Base-by-base conservation (phyloP, 2,888 invertebrate species). In the Phaedon cochleariae region DNA sequence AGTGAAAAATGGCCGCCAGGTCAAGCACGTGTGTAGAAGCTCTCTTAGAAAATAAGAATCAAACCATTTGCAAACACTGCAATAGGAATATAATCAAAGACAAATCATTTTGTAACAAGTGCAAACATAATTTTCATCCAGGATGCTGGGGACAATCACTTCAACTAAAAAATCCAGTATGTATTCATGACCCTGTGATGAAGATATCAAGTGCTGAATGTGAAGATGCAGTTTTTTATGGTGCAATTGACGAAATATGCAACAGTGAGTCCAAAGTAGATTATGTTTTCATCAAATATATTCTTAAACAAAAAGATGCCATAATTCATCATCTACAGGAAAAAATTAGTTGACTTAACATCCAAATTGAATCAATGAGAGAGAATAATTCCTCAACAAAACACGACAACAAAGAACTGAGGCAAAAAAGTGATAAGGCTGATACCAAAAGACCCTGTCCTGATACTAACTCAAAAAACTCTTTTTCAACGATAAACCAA, bases 91-190 rank as follows among this genome's bases (percentile, higher is more conserved):
- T 52, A 9, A 52, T 52, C n/a, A 29, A 52, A 15, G 52, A 52
- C 1, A 52, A 52, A 6, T 55, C 20, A 41, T 41, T 41, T 18
- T 54, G 54, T 54, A 54, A 31, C 10, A 34, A 54, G 55, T 55
- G 55, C 41, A 55, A 55, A 41, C 41, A 41, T 37, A 55, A 37
- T 55, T 18, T 55, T 37, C 55, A 55, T 20, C 55, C 18, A 12
- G 55, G 55, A 4, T 55, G 55, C 21, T 55, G 41, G 21, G 37
- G 12, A 31, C 52, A 52, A 5, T 52, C 26, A 10, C 22, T 52
- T 6, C 52, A 52, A 31, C 31, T 18, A 17, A 53, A 53, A 53
- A 53, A 31, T 17, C 31, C 53, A 53, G 31, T 53, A 1, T 53
- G 31, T 9, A 57, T 41, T 41, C 55, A 57, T 57, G 41, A 45